Conservation (phyloP, 2,113 vertebrate genomes). For the Aythya baeri region DNA sequence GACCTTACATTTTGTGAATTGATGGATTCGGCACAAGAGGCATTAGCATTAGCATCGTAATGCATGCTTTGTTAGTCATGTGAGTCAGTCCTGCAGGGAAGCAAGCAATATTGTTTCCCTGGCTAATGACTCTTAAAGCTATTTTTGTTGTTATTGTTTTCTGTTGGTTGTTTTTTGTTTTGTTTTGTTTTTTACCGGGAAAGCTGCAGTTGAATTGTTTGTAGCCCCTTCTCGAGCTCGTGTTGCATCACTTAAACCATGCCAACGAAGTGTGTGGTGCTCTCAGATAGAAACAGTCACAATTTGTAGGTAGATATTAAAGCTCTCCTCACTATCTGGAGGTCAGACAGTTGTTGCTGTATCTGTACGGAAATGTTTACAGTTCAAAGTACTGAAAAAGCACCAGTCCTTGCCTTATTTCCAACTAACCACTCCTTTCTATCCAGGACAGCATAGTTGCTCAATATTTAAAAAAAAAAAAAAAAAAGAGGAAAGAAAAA, state of each 20-base stretch:
- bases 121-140: background rate
- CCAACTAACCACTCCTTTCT: background rate
- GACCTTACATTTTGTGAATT: background rate
- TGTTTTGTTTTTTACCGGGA: background rate
- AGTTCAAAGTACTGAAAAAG: background rate
- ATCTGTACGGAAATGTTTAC: background rate
- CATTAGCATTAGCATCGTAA: background rate
- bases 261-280: background rate
- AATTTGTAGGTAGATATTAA: background rate
- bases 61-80: fast-evolving
- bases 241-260: fast-evolving
- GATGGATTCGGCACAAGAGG: background rate
- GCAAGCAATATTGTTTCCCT: background rate
- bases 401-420: background rate
- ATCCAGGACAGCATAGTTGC: no score
- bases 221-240: background rate
- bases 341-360: background rate
- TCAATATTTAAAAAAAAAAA: no score
- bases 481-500: no score
- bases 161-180: background rate
- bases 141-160: no score
- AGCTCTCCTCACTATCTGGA: background rate
- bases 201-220: background rate
- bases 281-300: background rate
- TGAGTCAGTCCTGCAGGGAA: background rate